Conservation (phyloP, 2,797 vertebrate genomes). For the Sebastes trivittatus region DNA sequence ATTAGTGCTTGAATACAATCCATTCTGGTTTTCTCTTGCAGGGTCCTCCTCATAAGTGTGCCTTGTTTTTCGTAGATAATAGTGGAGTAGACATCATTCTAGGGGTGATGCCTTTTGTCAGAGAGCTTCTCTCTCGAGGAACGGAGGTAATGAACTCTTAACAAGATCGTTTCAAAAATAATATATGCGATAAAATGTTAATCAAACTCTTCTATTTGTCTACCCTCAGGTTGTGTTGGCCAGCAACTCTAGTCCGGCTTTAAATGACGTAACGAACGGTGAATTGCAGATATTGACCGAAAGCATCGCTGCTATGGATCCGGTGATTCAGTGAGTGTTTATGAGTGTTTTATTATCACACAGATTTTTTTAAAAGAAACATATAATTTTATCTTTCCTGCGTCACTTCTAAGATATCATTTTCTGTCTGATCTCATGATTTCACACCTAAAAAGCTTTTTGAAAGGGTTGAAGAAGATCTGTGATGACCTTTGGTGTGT, state of each 20-base stretch:
- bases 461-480: not conserved
- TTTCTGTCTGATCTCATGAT: not conserved
- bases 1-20: constrained; percentile 48
- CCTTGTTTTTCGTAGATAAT: constrained; percentile 99
- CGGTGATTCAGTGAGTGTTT: constrained; percentile 89
- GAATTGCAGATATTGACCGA: constrained; percentile 93
- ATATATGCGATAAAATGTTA: not conserved
- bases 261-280: constrained; percentile 96
- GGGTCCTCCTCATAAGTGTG: constrained; percentile 99
- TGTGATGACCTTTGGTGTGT: not conserved
- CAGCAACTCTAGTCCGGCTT: constrained; percentile 95
- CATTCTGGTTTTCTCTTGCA: constrained; percentile 89
- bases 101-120: constrained; percentile 98
- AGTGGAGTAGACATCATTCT: constrained; percentile 99
- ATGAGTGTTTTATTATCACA: constrained; percentile 78
- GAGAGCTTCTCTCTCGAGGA: constrained; percentile 96
- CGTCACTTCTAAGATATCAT: not conserved
- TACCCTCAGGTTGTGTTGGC: constrained; percentile 90
- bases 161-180: too few species aligned
- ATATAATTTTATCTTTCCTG: not conserved
- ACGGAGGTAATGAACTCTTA: constrained; percentile 88
- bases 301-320: constrained; percentile 92
- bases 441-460: not conserved
- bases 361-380: not conserved
- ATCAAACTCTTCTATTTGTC: not conserved